Evolutionary conservation across 35 echinoderm and acorn worm genomes (phyloP).

Genomic region (Holothuria glaberrima): DNA sequence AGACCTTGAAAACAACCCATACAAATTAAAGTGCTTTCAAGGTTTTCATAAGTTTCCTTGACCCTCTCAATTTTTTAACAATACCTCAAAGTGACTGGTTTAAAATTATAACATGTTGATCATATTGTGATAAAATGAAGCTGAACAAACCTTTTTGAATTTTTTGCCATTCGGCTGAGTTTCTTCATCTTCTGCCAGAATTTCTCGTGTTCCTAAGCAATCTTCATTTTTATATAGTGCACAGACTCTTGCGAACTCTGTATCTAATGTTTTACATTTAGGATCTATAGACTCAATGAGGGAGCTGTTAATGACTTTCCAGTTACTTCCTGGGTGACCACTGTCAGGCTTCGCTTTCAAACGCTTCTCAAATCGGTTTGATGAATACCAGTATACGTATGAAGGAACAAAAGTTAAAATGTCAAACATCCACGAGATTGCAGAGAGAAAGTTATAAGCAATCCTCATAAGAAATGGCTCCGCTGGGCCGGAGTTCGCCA

Average conservation of each 20-base stretch:
- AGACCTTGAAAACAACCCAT: too few relatives aligned
- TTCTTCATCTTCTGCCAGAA: constrained; percentile 83
- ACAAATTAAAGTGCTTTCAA: too few relatives aligned
- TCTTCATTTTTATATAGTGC: constrained; percentile 46
- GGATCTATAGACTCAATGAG: constrained; percentile 41
- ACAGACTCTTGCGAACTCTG: constrained; percentile 67
- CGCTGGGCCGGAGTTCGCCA: constrained; percentile 28
- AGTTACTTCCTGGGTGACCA: constrained; percentile 42
- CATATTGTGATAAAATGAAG: too few relatives aligned
- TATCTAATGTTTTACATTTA: constrained; percentile 64
- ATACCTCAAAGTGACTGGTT: too few relatives aligned
- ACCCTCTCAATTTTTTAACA: too few relatives aligned
- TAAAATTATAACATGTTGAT: too few relatives aligned
- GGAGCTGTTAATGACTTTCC: constrained; percentile 22
- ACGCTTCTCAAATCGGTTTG: constrained; percentile 55
- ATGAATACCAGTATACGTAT: constrained; percentile 56
- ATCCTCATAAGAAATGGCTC: constrained; percentile 63
- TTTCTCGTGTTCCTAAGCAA: constrained; percentile 76
- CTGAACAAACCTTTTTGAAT: constrained; percentile 80
- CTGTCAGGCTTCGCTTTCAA: constrained; percentile 51
- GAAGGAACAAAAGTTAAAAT: constrained; percentile 74
- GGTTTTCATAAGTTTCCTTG: too few relatives aligned
- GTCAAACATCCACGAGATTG: constrained; percentile 64
- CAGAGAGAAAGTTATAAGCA: constrained; percentile 36
- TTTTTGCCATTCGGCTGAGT: constrained; percentile 78